A percentile compares a stretch with the other conserved stretches of the same genome.
phyloP scores from a whole-genome alignment of 2,113 vertebrate species.

The Cinclus mexicanus region DNA sequence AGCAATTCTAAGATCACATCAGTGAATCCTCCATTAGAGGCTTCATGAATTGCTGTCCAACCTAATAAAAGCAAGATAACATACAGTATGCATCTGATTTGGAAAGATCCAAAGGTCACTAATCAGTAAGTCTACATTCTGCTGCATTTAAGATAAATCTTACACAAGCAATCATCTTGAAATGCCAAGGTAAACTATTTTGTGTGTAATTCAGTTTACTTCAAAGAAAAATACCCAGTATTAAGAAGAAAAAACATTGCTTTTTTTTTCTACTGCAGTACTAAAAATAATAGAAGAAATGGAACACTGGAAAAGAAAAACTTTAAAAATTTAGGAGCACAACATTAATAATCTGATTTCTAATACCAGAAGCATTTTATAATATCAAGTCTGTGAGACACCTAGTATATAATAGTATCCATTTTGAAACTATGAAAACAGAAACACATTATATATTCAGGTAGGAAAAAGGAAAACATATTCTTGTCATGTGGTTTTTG shows the following conservation, averaged over 20 bases:
- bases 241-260: not conserved
- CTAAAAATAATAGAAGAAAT: not conserved
- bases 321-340: not conserved
- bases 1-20: constrained; percentile 79
- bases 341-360: not conserved
- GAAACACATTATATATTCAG: not conserved
- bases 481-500: not conserved
- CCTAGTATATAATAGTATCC: not conserved
- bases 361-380: not conserved
- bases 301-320: not conserved
- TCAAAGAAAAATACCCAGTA: not conserved
- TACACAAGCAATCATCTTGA: not conserved
- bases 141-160: not conserved
- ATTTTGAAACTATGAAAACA: not conserved
- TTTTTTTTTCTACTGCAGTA: not conserved
- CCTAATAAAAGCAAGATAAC: constrained; percentile 71
- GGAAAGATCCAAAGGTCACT: not conserved
- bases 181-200: not conserved
- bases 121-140: not conserved
- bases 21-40: constrained; percentile 61
- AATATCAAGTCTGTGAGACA: not conserved
- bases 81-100: not conserved
- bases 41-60: constrained; percentile 87
- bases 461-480: not conserved
- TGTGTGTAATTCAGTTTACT: not conserved